Evolutionary conservation across 1,140 invertebrate species (phyloP), one percentile per base, ranked within the genome.

Genomic region (Drosophila ercepeae): DNA sequence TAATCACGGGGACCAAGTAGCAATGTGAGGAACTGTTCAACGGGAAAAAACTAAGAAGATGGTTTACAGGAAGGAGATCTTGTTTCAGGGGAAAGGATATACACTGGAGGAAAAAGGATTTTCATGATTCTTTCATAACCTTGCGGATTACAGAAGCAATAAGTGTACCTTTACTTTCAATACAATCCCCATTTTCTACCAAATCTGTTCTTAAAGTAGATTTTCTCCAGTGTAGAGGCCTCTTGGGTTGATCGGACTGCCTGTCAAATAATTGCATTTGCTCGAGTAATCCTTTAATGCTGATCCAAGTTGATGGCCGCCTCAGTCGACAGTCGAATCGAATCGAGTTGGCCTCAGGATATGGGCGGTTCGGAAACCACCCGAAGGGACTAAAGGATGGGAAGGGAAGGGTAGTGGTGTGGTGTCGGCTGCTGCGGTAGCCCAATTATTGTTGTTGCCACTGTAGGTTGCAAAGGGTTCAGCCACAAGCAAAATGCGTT

Each of bases 261-360:
- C 82, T 78, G 82, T 82, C 83, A 88, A 88, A 88, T 90, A 90
- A 90, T 90, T 90, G 89, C 89, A 90, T 90, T 90, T 90, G 89
- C 79, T 78, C 67, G 75, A 84, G 74, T 90, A 90, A 90, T 90
- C 89, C 89, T 90, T 90, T 90, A 90, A 90, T 89, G 89, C 88
- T 84, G 76, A 90, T 90, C 89, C 78, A 75, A 90, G 73, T 77
- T 84, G 88, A 90, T 81, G 88, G 77, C 64, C 34, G 50, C 49
- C 63, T 49, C 46, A 11, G 25, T 39, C 41, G 46, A 5, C 14
- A 48, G 32, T 23, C 21, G 25, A 18, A 41, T 63, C 50, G 53
- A 44, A 65, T 54, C 46, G 57, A 21, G 70, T 41, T 78, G 52
- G 75, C 75, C 71, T 34, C 39, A 34, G 69, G 70, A 39, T 27